Percentiles rank a stretch among this genome's conserved stretches.
These are phyloP conservation scores for Donacobius atricapilla DNA, from an alignment of 2,113 vertebrate species.

Conservation along the genomic window DNA sequence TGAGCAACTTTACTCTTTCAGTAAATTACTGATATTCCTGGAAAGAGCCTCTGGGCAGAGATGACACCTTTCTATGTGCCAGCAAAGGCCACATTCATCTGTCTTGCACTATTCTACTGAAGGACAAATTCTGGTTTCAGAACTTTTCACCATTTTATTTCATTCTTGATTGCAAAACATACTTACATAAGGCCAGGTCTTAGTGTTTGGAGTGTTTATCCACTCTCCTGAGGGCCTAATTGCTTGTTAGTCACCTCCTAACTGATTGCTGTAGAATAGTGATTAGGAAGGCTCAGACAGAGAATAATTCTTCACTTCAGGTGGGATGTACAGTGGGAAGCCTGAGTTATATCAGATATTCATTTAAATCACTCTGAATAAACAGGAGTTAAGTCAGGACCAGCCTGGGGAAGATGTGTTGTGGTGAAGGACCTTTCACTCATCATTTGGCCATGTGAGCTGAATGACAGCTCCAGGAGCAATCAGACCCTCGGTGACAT, in stretches of 20 bases:
- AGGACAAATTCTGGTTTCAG: not conserved
- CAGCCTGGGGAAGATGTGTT: not conserved
- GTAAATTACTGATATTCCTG: not conserved
- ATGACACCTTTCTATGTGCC: not conserved
- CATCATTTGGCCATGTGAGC: not conserved
- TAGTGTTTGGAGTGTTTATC: slow-evolving; percentile 1
- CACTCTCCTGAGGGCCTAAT: slow-evolving; percentile 1
- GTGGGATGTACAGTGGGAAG: not conserved
- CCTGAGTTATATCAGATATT: not conserved
- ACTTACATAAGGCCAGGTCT: not conserved
- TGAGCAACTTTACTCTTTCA: not conserved
- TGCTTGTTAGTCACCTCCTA: slow-evolving; percentile 33
- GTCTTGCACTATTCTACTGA: not conserved
- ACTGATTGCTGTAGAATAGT: not conserved
- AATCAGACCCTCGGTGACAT: not conserved
- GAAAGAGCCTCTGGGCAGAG: not conserved
- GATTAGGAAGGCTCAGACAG: not conserved
- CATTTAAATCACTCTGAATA: not conserved
- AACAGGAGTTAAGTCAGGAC: not conserved
- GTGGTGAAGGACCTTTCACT: not conserved
- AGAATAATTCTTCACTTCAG: not conserved
- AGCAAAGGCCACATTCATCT: not conserved
- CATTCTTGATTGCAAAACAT: not conserved
- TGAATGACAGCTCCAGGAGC: not conserved
- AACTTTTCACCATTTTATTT: not conserved